Evolutionary conservation across 1,140 invertebrate species (phyloP), one percentile per base, ranked within the genome.

Genomic region (Neomicropteryx cornuta): DNA sequence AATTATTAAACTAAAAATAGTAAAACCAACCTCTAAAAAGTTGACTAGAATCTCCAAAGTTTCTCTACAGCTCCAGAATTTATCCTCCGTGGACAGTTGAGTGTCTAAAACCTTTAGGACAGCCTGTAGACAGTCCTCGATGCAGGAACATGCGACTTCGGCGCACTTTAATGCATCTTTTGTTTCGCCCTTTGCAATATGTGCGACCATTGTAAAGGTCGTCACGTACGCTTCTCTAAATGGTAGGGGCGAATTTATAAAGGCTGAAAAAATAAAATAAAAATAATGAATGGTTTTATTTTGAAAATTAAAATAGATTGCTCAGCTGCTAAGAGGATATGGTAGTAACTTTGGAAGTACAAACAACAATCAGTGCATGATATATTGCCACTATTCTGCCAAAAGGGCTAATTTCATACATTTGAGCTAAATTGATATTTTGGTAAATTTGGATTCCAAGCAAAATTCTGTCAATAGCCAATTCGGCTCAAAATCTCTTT

Each of bases 11-110:
- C n/a, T n/a, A n/a, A n/a, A n/a, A n/a, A n/a, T n/a, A n/a, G n/a
- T n/a, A n/a, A n/a, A n/a, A n/a, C n/a, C 34, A 13, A 66, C 63
- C 52, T 66, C 62, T 29, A 65, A 43, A 41, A 55, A 63, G 28
- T 63, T 59, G 3, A 57, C 52, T 5, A 59, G 17, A 1, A 32
- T 21, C 14, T 54, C 52, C 10, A 61, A 44, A 1, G 50, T 41
- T 3, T 53, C 55, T 18, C 55, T 23, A 32, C 48, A 36, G 4
- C 18, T 29, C 53, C 53, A 56, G 1, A 45, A 37, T 0, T 38
- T 31, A 24, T 46, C 44, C 8, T 23, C 13, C 5, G 14, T 19
- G 49, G 14, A 35, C 29, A 34, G 50, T 31, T 47, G 45, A n/a
- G 16, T 28, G 18, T 39, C 17, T 30, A 38, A 35, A 38, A 13